Base-by-base conservation (phyloP, 2,888 invertebrate species). In the Scrobipalpa costella region DNA sequence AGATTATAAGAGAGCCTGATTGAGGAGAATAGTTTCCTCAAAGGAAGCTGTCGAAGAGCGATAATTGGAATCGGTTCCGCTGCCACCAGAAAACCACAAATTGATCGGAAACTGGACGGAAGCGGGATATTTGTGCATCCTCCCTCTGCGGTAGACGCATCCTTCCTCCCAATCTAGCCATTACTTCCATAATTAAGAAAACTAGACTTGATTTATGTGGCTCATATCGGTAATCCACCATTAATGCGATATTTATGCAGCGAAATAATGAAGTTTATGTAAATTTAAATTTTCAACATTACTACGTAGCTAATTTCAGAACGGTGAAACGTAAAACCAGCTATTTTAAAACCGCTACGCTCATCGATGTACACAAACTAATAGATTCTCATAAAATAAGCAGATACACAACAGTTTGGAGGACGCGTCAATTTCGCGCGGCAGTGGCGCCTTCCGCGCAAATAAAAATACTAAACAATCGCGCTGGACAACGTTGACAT, bases 391-490 rank as follows among this genome's bases (percentile, higher is more conserved):
- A 64, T 64, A 40, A 34, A 55, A n/a, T 57, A 11, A 62, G 11
- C 47, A 44, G 44, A 44, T 44, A 44, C 44, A 44, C 44, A 44
- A 44, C 57, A 40, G 27, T 63, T 62, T 57, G 47, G 57, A 63
- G 65, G 63, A 62, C 62, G 34, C 38, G 69, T 66, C 49, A 27
- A 57, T 62, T 64, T 63, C 67, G 63, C 65, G 64, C 61, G 36
- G 62, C 27, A 52, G 21, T 3, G 44, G 75, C 77, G 77, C 71
- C 74, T 75, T 68, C 70, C 69, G 66, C 40, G 38, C 67, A 55
- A 60, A 66, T 68, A 55, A 50, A 60, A 64, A 44, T 11, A 61
- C 57, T 49, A 40, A 59, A 47, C 1, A 60, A 15, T 21, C 50
- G 1, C 57, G 40, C 33, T 61, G 38, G 17, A 65, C 67, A 62